Conservation (phyloP, 1,140 invertebrate genomes). For the Ostrea edulis region DNA sequence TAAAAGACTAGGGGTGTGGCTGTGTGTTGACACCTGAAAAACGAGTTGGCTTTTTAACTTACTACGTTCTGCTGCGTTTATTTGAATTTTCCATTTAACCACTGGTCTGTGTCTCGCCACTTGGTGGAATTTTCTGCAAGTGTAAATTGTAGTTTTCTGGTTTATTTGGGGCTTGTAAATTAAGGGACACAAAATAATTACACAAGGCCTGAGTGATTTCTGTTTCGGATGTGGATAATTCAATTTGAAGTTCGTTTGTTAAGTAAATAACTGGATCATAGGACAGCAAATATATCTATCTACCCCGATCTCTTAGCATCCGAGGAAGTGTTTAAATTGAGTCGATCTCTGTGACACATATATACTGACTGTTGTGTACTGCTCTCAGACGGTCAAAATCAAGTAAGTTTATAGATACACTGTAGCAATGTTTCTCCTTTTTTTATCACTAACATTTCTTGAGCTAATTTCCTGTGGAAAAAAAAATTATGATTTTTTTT, state of each 20-base stretch:
- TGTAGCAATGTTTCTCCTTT: no score
- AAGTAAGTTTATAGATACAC: no score
- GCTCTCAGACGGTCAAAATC: no score
- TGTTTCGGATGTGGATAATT: slow-evolving; percentile 13
- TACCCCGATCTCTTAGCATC: background rate
- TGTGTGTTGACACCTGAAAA: slow-evolving; percentile 24
- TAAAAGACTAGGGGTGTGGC: background rate
- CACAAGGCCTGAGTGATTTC: background rate
- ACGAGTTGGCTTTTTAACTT: background rate
- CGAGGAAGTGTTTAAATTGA: background rate
- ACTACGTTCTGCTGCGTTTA: background rate
- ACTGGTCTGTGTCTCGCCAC: background rate
- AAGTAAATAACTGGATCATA: background rate
- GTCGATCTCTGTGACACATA: background rate
- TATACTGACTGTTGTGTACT: no score
- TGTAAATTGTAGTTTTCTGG: background rate
- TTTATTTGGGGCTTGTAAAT: background rate
- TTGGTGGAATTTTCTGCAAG: background rate
- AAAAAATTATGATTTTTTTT: background rate
- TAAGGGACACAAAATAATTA: background rate
- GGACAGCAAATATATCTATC: background rate
- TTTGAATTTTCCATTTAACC: background rate
- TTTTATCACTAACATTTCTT: background rate
- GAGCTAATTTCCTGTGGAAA: background rate
- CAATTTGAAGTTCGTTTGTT: background rate